A percentile compares a stretch with the other conserved stretches of the same genome.
These are phyloP conservation scores for Centruroides vittatus DNA, from an alignment of 1,140 invertebrate genomes.

Conservation along the genomic window DNA sequence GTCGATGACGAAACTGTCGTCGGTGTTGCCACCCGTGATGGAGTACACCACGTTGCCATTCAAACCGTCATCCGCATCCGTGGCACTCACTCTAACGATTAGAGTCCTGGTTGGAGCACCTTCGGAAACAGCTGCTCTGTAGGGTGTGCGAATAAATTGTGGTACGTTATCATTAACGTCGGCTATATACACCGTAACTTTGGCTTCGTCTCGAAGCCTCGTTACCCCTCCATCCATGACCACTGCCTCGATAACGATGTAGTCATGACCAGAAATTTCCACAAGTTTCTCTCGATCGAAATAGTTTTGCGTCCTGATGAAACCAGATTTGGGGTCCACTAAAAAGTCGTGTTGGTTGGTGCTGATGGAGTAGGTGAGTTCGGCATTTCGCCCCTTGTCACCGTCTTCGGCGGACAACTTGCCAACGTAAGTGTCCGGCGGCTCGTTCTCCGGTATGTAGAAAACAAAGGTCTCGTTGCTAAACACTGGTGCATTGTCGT, in stretches of 20 bases:
- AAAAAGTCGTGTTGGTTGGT: slow-evolving; percentile 60
- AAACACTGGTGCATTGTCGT: slow-evolving; percentile 73
- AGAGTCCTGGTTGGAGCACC: slow-evolving; percentile 57
- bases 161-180: slow-evolving; percentile 90
- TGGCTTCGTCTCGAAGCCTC: slow-evolving; percentile 66
- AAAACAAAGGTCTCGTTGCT: slow-evolving; percentile 57
- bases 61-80: slow-evolving; percentile 72
- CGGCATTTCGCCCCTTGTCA: slow-evolving; percentile 81
- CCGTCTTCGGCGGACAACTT: slow-evolving; percentile 74
- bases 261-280: slow-evolving; percentile 53
- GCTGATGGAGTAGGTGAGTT: slow-evolving; percentile 69
- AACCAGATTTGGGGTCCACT: slow-evolving; percentile 79
- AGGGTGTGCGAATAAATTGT: slow-evolving; percentile 62
- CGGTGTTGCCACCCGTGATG: slow-evolving; percentile 60
- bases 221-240: slow-evolving; percentile 75
- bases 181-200: slow-evolving; percentile 68
- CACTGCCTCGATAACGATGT: slow-evolving; percentile 62
- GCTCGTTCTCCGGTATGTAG: slow-evolving; percentile 72
- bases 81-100: slow-evolving; percentile 66
- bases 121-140: slow-evolving; percentile 72
- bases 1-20: slow-evolving; percentile 66
- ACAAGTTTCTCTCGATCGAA: slow-evolving; percentile 79
- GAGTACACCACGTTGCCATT: slow-evolving; percentile 84
- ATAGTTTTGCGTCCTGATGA: slow-evolving; percentile 64
- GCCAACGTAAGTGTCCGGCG: slow-evolving; percentile 73